Percentiles rank a stretch among this genome's conserved stretches.
Evolutionary conservation across 2,113 vertebrate species (phyloP).

Genomic region (Tangachromis dhanisi): DNA sequence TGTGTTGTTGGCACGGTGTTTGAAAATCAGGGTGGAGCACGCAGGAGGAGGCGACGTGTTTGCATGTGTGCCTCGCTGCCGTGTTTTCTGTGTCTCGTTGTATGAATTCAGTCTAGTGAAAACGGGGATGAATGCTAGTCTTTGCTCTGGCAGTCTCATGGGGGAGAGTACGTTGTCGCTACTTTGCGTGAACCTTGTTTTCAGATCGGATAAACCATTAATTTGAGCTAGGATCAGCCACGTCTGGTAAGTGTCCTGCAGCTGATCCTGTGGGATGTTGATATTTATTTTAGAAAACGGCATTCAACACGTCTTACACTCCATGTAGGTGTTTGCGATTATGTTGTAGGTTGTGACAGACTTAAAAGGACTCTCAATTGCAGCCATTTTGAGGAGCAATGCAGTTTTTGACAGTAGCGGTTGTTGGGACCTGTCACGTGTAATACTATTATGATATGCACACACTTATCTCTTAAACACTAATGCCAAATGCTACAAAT

Average conservation of each 20-base stretch:
- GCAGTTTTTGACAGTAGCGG: neutral
- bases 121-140: neutral
- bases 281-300: neutral
- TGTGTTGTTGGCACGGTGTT: constrained; percentile 15
- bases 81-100: neutral
- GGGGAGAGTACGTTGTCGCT: neutral
- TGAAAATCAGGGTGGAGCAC: constrained; percentile 62
- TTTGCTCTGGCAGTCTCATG: neutral
- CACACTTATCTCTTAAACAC: neutral
- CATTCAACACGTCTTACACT: neutral
- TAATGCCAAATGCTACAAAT: neutral
- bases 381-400: neutral
- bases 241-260: neutral
- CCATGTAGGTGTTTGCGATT: neutral
- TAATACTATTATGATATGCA: neutral
- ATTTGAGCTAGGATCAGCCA: neutral
- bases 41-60: neutral
- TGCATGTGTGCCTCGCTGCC: neutral
- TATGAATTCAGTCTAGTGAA: neutral
- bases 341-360: neutral
- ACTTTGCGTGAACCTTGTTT: neutral
- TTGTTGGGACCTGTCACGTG: neutral
- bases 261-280: neutral
- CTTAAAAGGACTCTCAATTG: neutral
- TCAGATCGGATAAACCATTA: neutral